A percentile compares a stretch with the other conserved stretches of the same genome.
phyloP scores from a whole-genome alignment of 2,797 vertebrate genomes.

The Cygnus olor region DNA sequence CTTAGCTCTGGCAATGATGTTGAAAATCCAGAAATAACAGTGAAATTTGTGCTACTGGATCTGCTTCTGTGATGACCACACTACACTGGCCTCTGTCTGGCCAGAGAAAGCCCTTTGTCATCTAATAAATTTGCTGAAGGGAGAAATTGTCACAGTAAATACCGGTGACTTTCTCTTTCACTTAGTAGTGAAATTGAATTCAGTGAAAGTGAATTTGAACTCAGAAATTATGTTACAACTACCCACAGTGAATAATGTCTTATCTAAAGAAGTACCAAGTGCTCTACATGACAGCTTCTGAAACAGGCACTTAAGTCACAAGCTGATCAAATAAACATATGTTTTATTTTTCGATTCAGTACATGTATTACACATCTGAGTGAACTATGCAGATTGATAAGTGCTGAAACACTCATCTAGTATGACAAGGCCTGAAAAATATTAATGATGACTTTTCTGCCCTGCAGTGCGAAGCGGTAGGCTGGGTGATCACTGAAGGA shows the following conservation, averaged over 20 bases:
- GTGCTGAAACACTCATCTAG: neutral
- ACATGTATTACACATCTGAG: neutral
- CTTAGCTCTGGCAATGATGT: neutral
- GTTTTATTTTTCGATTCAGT: neutral
- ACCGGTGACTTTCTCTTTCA: neutral
- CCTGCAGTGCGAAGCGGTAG: neutral
- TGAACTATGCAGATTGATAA: neutral
- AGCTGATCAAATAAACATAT: neutral
- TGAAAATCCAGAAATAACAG: neutral
- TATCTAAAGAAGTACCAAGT: fast-evolving
- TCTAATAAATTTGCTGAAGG: neutral
- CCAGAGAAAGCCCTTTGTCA: neutral
- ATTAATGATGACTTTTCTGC: neutral
- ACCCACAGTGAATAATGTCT: neutral
- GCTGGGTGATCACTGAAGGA: neutral
- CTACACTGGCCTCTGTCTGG: fast-evolving
- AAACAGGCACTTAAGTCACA: neutral
- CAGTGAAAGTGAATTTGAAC: too few species aligned
- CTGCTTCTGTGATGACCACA: neutral
- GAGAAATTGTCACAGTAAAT: neutral
- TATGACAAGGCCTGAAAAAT: neutral
- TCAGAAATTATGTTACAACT: neutral
- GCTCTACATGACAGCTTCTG: neutral
- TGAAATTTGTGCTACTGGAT: neutral
- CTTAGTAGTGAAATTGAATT: neutral